Percentiles rank a stretch among this genome's conserved stretches.
These are phyloP conservation scores for Germaria angustata DNA, from an alignment of 2,888 invertebrate species.

Conservation along the genomic window DNA sequence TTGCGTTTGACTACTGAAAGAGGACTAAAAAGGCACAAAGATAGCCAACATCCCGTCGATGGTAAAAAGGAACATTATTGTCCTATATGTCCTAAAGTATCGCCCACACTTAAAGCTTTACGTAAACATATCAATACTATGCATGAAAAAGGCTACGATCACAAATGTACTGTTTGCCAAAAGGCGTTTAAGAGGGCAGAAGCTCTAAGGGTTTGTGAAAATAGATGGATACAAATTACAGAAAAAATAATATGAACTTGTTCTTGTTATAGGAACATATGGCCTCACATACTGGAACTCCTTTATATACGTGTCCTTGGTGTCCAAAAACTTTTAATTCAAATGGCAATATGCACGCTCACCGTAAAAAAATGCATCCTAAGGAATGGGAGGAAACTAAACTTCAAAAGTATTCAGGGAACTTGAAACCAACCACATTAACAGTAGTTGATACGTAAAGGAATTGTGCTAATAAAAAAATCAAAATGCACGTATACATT, in stretches of 20 bases:
- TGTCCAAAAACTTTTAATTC: constrained; percentile 79
- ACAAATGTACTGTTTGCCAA: constrained; percentile 76
- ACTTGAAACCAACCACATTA: not conserved
- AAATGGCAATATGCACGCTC: constrained; percentile 78
- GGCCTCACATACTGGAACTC: constrained; percentile 78
- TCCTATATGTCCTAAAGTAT: constrained; percentile 75
- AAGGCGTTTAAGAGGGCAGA: constrained; percentile 78
- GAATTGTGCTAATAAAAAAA: not conserved
- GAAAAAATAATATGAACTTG: not conserved
- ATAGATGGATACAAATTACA: not conserved
- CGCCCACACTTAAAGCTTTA: constrained; percentile 77
- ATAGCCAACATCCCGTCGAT: constrained; percentile 74
- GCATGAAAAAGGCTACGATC: constrained; percentile 74
- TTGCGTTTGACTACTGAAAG: constrained; percentile 74
- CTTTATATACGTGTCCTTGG: constrained; percentile 77
- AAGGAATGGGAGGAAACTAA: constrained; percentile 71
- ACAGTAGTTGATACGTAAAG: not conserved
- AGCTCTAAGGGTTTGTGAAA: constrained; percentile 28
- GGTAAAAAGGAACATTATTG: constrained; percentile 73
- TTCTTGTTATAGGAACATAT: constrained; percentile 75
- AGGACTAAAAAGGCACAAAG: constrained; percentile 76
- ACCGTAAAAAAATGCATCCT: constrained; percentile 78
- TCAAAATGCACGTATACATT: too few relatives aligned
- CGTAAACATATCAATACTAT: constrained; percentile 77
- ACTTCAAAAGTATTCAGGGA: constrained; percentile 37